Percentiles rank a stretch among this genome's conserved stretches.
These are phyloP conservation scores for Macquaria australasica DNA, from an alignment of 2,113 vertebrate genomes.

Conservation along the genomic window DNA sequence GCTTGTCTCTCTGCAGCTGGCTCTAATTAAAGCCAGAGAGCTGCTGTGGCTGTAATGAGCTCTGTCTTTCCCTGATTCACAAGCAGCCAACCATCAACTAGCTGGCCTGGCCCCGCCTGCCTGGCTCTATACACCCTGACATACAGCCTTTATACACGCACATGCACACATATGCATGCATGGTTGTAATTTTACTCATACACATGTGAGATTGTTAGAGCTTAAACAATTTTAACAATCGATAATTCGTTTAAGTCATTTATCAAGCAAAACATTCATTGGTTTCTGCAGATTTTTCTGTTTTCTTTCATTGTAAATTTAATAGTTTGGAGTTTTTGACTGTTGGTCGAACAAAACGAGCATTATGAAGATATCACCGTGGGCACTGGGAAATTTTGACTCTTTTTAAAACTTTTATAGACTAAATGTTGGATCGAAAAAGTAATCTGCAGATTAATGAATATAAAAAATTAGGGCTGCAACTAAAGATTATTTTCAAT, in stretches of 20 bases:
- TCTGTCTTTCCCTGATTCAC: constrained; percentile 79
- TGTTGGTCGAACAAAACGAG: no score
- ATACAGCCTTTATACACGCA: background rate
- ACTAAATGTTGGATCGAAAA: no score
- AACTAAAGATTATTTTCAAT: no score
- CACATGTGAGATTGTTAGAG: constrained; percentile 20
- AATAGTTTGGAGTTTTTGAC: no score
- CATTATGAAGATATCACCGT: no score
- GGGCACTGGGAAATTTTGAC: no score
- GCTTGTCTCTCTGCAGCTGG: constrained; percentile 80
- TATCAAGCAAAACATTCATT: background rate
- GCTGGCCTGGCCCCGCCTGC: constrained; percentile 45
- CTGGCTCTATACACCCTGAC: constrained; percentile 37
- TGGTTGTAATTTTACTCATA: background rate
- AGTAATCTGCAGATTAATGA: no score
- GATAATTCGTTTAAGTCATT: background rate
- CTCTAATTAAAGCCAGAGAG: constrained; percentile 80
- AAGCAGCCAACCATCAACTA: constrained; percentile 88
- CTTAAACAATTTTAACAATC: background rate
- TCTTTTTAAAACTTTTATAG: no score
- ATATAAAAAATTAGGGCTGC: no score
- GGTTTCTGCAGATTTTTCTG: background rate
- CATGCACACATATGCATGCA: background rate
- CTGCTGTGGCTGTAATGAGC: constrained; percentile 81
- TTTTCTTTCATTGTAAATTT: background rate